Evolutionary conservation across 2,888 invertebrate species (phyloP).

Genomic region (Lepeophtheirus nordmannii): DNA sequence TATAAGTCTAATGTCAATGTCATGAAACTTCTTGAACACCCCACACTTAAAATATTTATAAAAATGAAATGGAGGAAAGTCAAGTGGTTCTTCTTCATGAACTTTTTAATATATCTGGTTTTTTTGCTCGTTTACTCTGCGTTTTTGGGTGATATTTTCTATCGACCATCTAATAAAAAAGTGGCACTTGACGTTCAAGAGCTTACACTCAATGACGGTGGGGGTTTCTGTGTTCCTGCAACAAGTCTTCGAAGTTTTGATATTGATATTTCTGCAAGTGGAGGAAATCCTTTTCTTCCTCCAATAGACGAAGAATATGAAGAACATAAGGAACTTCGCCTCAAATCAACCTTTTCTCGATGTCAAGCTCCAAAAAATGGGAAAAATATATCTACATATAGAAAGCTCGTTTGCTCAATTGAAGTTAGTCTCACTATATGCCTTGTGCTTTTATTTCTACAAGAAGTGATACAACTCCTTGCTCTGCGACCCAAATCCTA

Average conservation of each 20-base stretch:
- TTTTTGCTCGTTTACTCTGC: conserved; percentile 5
- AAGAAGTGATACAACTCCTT: conserved; percentile 12
- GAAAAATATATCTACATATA: neutral
- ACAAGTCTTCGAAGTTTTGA: neutral
- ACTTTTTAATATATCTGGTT: conserved; percentile 8
- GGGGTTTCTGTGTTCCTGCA: neutral
- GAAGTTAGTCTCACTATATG: conserved; percentile 1
- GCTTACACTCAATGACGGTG: conserved; percentile 1
- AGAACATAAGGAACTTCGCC: neutral
- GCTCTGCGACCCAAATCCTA: neutral
- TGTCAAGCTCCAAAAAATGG: conserved; percentile 2
- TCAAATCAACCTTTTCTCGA: neutral
- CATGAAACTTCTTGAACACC: conserved; percentile 11
- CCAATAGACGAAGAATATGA: neutral
- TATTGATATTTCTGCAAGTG: neutral
- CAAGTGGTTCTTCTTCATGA: conserved; percentile 7
- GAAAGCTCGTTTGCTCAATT: neutral
- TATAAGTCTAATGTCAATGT: neutral
- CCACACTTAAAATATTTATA: neutral
- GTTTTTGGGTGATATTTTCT: conserved; percentile 14
- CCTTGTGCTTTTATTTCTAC: neutral
- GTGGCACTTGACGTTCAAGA: neutral
- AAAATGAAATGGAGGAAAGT: conserved; percentile 15
- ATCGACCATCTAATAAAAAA: neutral
- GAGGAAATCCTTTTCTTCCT: neutral